Base-by-base conservation (phyloP, 2,888 invertebrate genomes). In the Cheilosia pagana region DNA sequence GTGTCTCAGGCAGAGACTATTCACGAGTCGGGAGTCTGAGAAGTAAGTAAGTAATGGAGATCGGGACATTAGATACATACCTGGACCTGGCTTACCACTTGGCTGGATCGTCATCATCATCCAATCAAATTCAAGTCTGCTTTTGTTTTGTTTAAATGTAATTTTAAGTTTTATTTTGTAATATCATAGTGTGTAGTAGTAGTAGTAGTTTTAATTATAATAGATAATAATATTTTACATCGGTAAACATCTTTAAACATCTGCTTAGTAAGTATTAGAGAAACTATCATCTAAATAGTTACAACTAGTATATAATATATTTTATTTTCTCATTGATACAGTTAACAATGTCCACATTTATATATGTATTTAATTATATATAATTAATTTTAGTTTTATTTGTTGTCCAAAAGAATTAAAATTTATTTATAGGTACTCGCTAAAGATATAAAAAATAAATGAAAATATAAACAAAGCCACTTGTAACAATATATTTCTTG, bases 181-280 rank as follows among this genome's bases (percentile, higher is more conserved):
- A 78, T 83, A 78, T 78, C 72, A 74, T 78, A 77, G 60, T 81
- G 67, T n/a, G n/a, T n/a, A n/a, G n/a, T 63, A 78, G 77, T 74
- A 68, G 81, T 82, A 63, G 63, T 77, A 55, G 12, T 62, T 65
- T 50, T 79, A 63, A 79, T 82, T 70, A 65, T 83, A 70, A 65
- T 83, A 75, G 59, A 79, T 82, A 74, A 65, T 83, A 70, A 65
- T 83, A 75, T 83, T 78, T 63, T 83, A 83, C 83, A 83, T 68
- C 70, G 48, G 59, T 70, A 28, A 70, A 57, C 53, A 65, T 59
- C 72, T 57, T 76, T 79, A 79, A 77, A 50, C 12, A 76, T 52
- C 78, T 55, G 53, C 60, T 63, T 75, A 82, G 81, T 83, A 82
- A 50, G 63, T 68, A 77, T 81, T 85, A 72, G 59, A 74, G 72